A percentile compares a stretch with the other conserved stretches of the same genome.
Evolutionary conservation across 2,113 vertebrate genomes (phyloP).

Genomic region (Ursus arctos): DNA sequence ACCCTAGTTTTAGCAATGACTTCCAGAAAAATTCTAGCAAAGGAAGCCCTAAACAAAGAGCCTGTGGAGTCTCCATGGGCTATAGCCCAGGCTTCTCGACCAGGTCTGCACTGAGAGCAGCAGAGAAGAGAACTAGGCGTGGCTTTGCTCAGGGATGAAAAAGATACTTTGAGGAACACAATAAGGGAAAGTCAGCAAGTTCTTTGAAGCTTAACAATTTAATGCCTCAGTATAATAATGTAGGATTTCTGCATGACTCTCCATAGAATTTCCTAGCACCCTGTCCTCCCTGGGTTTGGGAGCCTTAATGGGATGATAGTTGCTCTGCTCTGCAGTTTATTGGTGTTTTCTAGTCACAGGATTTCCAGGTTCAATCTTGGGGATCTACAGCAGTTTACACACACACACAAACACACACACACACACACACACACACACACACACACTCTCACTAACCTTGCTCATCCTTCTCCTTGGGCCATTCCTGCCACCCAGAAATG

Average conservation of each 20-base stretch:
- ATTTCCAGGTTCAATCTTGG: not conserved
- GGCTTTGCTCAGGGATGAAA: not conserved
- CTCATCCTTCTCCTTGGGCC: not conserved
- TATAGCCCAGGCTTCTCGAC: not conserved
- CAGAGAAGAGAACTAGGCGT: not conserved
- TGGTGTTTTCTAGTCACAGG: not conserved
- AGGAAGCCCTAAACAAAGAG: not conserved
- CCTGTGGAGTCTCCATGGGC: not conserved
- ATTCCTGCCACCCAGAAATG: not conserved
- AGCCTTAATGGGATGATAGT: not conserved
- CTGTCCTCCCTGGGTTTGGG: not conserved
- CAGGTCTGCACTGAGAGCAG: not conserved
- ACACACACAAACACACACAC: too few species aligned
- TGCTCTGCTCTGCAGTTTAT: not conserved
- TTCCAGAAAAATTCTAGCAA: not conserved
- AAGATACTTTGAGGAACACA: not conserved
- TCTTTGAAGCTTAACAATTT: not conserved
- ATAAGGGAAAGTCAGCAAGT: not conserved
- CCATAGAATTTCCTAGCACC: not conserved
- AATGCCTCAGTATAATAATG: not conserved
- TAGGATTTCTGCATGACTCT: not conserved
- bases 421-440: too few species aligned
- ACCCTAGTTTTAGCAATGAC: not conserved
- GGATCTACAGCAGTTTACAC: not conserved
- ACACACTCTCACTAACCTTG: not conserved